Evolutionary conservation across 1,140 invertebrate species (phyloP).

Genomic region (Solen grandis): DNA sequence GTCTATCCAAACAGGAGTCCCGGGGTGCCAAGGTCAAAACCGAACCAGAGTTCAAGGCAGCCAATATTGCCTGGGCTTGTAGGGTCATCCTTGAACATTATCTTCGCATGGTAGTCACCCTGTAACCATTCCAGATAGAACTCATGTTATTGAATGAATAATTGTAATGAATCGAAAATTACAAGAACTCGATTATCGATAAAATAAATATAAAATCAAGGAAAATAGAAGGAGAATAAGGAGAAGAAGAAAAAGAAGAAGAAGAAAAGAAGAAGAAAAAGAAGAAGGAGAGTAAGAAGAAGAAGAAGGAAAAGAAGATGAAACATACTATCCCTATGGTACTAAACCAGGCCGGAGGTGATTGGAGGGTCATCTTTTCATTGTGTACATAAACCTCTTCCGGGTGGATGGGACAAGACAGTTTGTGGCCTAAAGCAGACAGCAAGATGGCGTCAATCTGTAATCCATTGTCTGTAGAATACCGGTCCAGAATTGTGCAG

Average conservation of each 20-base stretch:
- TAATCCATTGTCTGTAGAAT: conserved; percentile 6
- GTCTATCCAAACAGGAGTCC: no score
- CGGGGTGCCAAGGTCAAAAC: no score
- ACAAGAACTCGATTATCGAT: no score
- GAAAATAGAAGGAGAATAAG: no score
- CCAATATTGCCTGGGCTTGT: conserved; percentile 18
- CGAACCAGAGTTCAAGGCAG: conserved; percentile 12
- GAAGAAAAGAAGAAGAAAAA: no score
- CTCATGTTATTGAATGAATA: no score
- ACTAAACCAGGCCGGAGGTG: not conserved
- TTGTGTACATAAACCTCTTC: conserved; percentile 5
- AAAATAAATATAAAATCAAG: no score
- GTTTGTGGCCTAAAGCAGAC: conserved; percentile 11
- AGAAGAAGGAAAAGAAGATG: no score
- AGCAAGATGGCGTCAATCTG: conserved; percentile 33
- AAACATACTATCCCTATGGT: conserved; percentile 4
- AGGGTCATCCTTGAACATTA: conserved; percentile 35
- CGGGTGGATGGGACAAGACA: conserved; percentile 14
- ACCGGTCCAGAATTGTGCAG: conserved; percentile 10
- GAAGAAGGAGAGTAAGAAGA: no score
- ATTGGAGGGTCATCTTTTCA: not conserved
- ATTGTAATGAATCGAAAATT: no score
- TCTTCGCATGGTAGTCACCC: conserved; percentile 12
- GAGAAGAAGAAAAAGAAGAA: no score
- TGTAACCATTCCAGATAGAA: no score